phyloP scores from a whole-genome alignment of 2,888 invertebrate genomes.

The Zele albiditarsus region DNA sequence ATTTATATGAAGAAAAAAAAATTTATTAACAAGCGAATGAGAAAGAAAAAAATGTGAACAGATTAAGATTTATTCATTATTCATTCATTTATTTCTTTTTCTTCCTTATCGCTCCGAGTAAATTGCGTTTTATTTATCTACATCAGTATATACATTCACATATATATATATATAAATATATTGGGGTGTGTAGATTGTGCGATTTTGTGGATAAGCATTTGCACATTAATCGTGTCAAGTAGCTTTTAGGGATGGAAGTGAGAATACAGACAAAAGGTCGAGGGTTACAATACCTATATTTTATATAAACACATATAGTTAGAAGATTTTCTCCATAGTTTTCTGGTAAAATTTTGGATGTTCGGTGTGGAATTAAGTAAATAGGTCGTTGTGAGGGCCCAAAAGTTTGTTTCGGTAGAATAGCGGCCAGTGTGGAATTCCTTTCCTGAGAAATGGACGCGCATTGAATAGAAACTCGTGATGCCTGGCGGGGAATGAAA shows the following conservation, averaged over 20 bases:
- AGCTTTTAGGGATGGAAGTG: neutral
- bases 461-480: conserved; percentile 18
- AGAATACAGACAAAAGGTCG: conserved; percentile 5
- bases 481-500: neutral
- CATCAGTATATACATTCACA: neutral
- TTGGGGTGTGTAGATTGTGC: neutral
- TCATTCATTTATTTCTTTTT: conserved; percentile 5
- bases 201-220: conserved; percentile 20
- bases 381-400: conserved; percentile 17
- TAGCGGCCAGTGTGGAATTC: neutral
- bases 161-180: neutral
- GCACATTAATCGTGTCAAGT: conserved; percentile 9
- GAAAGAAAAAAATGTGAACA: neutral
- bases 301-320: neutral
- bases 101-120: neutral
- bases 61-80: neutral
- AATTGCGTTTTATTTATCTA: conserved; percentile 9
- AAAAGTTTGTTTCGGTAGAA: conserved; percentile 1
- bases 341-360: conserved; percentile 15
- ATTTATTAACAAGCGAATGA: neutral
- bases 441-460: conserved; percentile 5
- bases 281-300: neutral
- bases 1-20: neutral
- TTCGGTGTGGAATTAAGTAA: conserved; percentile 27
- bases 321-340: neutral